These are phyloP conservation scores for Plemyria rubiginata DNA, from an alignment of 2,888 invertebrate species.

Conservation along the genomic window DNA sequence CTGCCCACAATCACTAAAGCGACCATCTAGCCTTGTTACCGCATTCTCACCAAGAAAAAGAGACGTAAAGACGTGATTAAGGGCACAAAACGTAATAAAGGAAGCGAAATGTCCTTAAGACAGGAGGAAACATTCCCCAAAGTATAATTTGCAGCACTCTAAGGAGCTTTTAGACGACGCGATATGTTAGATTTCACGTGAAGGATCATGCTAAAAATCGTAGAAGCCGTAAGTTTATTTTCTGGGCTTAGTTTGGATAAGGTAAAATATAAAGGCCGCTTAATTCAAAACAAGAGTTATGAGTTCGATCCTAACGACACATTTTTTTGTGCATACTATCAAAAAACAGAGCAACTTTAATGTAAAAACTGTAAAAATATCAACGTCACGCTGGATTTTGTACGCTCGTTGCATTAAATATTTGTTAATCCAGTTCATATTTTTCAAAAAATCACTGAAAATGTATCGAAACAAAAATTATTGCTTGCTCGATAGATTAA, in stretches of 20 bases:
- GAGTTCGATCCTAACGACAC: too few relatives aligned
- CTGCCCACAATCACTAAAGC: slow-evolving; percentile 32
- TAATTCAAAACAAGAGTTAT: too few relatives aligned
- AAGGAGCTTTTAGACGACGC: neutral
- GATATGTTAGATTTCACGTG: neutral
- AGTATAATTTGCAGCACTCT: slow-evolving; percentile 11
- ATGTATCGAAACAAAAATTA: neutral
- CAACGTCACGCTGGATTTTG: too few relatives aligned
- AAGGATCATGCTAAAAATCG: neutral
- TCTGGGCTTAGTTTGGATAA: too few relatives aligned
- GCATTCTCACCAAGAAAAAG: slow-evolving; percentile 31
- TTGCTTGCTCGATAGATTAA: neutral
- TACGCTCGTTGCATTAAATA: too few relatives aligned
- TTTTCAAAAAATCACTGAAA: neutral
- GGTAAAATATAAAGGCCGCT: too few relatives aligned
- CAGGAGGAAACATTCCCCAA: slow-evolving; percentile 19
- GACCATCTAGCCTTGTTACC: slow-evolving; percentile 32
- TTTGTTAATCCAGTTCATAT: neutral
- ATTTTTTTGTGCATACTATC: too few relatives aligned
- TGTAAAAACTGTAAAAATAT: too few relatives aligned
- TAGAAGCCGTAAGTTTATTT: too few relatives aligned
- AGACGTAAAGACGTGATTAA: slow-evolving; percentile 39
- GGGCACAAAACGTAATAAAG: slow-evolving; percentile 37
- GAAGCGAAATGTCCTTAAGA: slow-evolving; percentile 30
- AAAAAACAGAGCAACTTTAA: too few relatives aligned